Conservation (phyloP, 2,888 invertebrate species). For the Amiota communis region DNA sequence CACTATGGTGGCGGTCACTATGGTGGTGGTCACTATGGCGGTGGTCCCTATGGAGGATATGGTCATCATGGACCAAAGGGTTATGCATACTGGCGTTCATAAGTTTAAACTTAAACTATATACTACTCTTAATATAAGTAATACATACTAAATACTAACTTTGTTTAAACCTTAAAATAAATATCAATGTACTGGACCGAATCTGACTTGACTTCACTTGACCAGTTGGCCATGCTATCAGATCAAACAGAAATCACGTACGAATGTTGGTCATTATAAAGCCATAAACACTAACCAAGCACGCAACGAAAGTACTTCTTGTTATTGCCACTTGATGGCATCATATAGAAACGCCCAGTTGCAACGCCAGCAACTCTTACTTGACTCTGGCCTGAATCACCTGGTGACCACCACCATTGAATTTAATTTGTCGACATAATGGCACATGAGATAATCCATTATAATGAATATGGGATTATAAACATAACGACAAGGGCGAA, state of each 20-base stretch:
- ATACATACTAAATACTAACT: no score
- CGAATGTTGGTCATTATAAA: slow-evolving; percentile 11
- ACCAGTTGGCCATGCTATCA: no score
- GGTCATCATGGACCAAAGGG: not conserved
- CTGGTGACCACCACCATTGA: not conserved
- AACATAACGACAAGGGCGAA: not conserved
- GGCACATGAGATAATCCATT: not conserved
- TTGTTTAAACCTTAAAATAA: no score
- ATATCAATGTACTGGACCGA: no score
- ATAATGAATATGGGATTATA: slow-evolving; percentile 19
- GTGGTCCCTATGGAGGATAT: not conserved
- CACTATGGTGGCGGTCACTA: not conserved
- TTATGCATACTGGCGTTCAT: no score
- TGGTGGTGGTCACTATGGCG: not conserved
- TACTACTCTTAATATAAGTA: no score
- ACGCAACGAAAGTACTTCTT: not conserved
- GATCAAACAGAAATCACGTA: not conserved
- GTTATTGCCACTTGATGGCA: not conserved
- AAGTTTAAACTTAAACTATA: no score
- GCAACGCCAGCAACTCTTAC: not conserved
- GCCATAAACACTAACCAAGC: slow-evolving; percentile 5
- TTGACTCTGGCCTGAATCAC: not conserved
- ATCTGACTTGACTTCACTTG: no score
- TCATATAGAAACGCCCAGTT: not conserved
- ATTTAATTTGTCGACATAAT: slow-evolving; percentile 13